Conservation (phyloP, 2,888 invertebrate species). For the Stenodema calcarata region DNA sequence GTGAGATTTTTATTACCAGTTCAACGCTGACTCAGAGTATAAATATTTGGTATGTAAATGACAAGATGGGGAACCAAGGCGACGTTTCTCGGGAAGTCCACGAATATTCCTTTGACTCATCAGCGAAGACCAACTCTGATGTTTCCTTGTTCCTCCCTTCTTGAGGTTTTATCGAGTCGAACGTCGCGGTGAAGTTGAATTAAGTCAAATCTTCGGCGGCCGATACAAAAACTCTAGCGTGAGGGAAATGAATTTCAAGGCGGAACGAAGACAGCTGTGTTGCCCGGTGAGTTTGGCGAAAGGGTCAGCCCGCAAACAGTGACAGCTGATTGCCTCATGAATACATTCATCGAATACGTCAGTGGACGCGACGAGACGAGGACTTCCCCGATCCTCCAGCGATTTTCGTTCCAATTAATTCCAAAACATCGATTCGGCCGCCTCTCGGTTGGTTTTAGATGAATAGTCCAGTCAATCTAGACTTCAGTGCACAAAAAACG, state of each 20-base stretch:
- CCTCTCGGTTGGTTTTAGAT: not conserved
- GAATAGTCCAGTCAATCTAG: not conserved
- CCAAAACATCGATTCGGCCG: not conserved
- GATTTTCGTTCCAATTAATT: not conserved
- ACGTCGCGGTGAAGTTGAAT: too few relatives aligned
- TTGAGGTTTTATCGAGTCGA: too few relatives aligned
- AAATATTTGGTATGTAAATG: too few relatives aligned
- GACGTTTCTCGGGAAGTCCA: too few relatives aligned
- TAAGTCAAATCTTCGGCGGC: too few relatives aligned
- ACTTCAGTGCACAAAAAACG: too few relatives aligned
- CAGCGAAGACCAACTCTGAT: too few relatives aligned
- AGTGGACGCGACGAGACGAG: not conserved
- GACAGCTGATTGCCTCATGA: constrained; percentile 32
- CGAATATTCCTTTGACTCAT: not conserved
- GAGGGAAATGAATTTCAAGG: not conserved
- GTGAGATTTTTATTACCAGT: too few relatives aligned
- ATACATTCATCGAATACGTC: constrained; percentile 32
- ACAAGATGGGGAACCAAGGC: too few relatives aligned
- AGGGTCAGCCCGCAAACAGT: not conserved
- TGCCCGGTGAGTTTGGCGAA: not conserved
- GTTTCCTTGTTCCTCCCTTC: too few relatives aligned
- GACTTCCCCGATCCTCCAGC: not conserved
- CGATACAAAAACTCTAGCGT: too few relatives aligned
- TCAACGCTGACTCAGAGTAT: too few relatives aligned
- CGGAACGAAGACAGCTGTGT: not conserved